Percentiles rank a stretch among this genome's conserved stretches.
Evolutionary conservation across 2,888 invertebrate species (phyloP).

Genomic region (Halictus ligatus): DNA sequence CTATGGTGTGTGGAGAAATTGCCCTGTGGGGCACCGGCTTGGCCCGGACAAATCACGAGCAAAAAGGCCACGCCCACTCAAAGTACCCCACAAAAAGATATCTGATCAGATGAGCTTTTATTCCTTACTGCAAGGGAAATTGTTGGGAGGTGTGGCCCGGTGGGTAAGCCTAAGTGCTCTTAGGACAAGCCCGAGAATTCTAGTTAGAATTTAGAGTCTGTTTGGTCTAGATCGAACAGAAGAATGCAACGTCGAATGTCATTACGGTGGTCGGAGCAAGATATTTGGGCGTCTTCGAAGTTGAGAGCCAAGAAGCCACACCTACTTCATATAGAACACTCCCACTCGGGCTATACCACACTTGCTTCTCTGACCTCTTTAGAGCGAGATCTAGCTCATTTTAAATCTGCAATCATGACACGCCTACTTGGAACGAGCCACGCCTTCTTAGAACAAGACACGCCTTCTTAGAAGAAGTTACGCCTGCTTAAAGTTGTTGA

Average conservation of each 20-base stretch:
- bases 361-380: not conserved
- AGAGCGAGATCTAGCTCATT: not conserved
- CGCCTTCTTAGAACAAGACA: too few relatives aligned
- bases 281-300: not conserved
- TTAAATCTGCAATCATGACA: not conserved
- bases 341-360: too few relatives aligned
- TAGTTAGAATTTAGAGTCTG: not conserved
- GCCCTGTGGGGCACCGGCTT: not conserved
- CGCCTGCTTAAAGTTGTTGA: too few relatives aligned
- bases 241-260: too few relatives aligned
- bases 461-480: too few relatives aligned
- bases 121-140: not conserved
- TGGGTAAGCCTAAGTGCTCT: not conserved
- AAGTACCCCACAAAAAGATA: not conserved
- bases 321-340: too few relatives aligned
- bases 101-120: not conserved
- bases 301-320: not conserved
- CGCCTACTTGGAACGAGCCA: too few relatives aligned
- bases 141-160: not conserved
- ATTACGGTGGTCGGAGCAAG: too few relatives aligned
- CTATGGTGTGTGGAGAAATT: not conserved
- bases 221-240: not conserved
- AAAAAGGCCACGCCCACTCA: not conserved
- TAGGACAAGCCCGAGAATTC: not conserved
- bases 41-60: not conserved